phyloP scores from a whole-genome alignment of 1,140 invertebrate genomes.

The Ooceraea biroi region DNA sequence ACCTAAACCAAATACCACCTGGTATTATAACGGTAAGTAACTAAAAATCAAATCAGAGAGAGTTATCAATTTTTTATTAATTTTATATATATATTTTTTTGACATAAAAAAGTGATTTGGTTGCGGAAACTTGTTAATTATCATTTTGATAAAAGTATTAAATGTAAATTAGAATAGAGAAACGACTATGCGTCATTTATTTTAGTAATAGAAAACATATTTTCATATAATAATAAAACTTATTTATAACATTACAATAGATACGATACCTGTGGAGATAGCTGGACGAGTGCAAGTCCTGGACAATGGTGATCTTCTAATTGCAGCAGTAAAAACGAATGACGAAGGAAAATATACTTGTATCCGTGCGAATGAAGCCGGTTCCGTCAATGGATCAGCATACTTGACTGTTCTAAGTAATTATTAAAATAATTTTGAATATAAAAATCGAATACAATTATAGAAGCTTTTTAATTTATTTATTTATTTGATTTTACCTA shows the following conservation, averaged over 20 bases:
- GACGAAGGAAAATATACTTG: conserved; percentile 97
- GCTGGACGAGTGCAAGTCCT: conserved; percentile 93
- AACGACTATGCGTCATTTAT: neutral
- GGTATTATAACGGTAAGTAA: conserved; percentile 94
- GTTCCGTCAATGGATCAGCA: conserved; percentile 93
- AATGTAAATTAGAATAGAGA: neutral
- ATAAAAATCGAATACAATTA: neutral
- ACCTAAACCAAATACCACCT: conserved; percentile 95
- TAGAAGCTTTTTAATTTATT: neutral
- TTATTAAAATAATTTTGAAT: conserved; percentile 7
- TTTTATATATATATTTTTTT: neutral
- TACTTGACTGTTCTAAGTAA: conserved; percentile 94
- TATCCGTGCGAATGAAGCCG: conserved; percentile 94
- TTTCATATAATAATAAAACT: conserved; percentile 45
- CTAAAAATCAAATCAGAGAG: conserved; percentile 36
- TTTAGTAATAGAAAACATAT: neutral
- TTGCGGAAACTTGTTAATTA: neutral
- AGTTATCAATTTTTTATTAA: neutral
- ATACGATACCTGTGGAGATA: conserved; percentile 86
- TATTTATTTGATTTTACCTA: too few relatives aligned
- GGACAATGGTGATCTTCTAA: conserved; percentile 94
- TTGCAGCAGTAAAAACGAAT: conserved; percentile 92
- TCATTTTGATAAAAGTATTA: conserved; percentile 16
- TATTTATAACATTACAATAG: conserved; percentile 76
- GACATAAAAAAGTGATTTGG: neutral